Percentiles rank a stretch among this genome's conserved stretches.
Conservation (phyloP, 2,113 vertebrate species). For the Pandion haliaetus region DNA sequence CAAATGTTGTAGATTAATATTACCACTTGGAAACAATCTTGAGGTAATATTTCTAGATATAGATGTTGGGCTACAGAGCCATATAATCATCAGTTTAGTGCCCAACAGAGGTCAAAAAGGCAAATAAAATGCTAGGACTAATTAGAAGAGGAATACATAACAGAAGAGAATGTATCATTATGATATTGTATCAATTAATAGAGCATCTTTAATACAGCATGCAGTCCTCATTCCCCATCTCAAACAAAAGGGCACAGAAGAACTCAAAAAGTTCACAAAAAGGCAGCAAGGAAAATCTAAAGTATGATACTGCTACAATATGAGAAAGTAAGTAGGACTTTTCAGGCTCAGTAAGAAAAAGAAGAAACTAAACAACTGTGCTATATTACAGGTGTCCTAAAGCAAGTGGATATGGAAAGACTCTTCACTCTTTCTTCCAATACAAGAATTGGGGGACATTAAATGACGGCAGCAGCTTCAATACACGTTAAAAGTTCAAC, state of each 20-base stretch:
- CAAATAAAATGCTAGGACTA: neutral
- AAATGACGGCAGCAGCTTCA: neutral
- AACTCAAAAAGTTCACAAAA: neutral
- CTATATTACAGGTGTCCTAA: neutral
- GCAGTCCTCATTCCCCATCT: neutral
- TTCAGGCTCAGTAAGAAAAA: neutral
- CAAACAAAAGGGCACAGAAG: neutral
- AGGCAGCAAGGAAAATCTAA: neutral
- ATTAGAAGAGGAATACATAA: neutral
- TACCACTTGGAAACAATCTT: neutral
- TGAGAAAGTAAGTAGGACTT: neutral
- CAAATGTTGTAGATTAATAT: neutral
- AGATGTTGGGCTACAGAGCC: neutral
- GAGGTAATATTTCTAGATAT: neutral
- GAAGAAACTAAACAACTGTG: neutral
- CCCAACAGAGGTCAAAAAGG: neutral
- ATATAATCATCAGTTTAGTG: neutral
- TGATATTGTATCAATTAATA: neutral
- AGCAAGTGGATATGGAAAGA: neutral
- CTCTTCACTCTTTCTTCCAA: neutral
- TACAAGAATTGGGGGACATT: neutral
- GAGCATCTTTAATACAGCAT: neutral
- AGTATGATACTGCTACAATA: neutral
- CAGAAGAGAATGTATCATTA: neutral
- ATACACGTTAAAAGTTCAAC: neutral